Conservation (phyloP, 2,888 invertebrate species). For the Idaea aversata region DNA sequence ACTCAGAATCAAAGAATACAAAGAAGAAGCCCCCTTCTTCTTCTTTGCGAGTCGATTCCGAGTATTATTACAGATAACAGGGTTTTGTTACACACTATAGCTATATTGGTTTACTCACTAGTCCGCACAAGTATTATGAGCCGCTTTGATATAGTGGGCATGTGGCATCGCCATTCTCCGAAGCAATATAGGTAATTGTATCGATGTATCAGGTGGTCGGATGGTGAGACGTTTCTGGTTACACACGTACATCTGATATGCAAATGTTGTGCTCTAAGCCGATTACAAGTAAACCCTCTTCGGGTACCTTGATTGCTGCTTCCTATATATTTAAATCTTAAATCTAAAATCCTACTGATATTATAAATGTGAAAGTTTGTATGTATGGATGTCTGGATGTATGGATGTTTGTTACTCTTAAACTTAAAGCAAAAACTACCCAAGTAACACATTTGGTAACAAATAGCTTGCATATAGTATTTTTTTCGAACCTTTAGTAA, state of each 20-base stretch:
- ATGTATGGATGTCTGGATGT: background rate
- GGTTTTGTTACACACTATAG: no score
- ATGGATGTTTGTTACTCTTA: no score
- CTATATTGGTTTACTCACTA: background rate
- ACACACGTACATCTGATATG: constrained; percentile 49
- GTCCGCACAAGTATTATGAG: background rate
- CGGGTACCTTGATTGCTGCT: constrained; percentile 46
- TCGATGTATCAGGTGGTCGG: constrained; percentile 4
- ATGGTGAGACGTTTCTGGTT: constrained; percentile 29
- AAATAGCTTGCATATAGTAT: no score
- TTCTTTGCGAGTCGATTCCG: no score
- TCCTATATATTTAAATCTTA: constrained; percentile 26
- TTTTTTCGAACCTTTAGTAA: no score
- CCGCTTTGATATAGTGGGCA: background rate
- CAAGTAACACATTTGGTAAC: no score
- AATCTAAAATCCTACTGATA: background rate
- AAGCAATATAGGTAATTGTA: background rate
- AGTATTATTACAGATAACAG: no score
- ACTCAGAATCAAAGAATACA: no score
- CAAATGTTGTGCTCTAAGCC: constrained; percentile 56
- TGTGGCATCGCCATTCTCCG: background rate
- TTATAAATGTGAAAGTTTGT: background rate
- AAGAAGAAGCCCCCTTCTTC: no score
- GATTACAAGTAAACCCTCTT: constrained; percentile 65
- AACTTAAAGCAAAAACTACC: no score